These are phyloP conservation scores for Achroia grisella DNA, from an alignment of 1,140 invertebrate genomes.

Conservation along the genomic window DNA sequence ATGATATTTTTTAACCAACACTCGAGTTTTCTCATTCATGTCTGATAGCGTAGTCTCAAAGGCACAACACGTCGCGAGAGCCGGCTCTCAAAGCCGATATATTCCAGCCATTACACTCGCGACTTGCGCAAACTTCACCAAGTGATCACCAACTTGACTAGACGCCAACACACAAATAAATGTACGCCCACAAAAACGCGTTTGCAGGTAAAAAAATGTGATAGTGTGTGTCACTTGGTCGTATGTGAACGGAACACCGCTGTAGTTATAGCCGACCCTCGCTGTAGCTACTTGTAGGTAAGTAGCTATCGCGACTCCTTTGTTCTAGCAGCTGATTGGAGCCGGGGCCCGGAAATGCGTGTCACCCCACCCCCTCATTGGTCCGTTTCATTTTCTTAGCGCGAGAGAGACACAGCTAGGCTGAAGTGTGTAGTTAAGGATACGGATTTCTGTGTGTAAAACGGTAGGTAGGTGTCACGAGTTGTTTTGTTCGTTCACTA, in stretches of 20 bases:
- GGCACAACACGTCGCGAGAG: conserved; percentile 17
- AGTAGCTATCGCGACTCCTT: conserved; percentile 70
- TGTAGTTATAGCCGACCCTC: conserved; percentile 50
- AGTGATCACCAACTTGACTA: conserved; percentile 45
- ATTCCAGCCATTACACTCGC: conserved; percentile 38
- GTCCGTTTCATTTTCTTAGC: conserved; percentile 72
- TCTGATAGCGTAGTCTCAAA: conserved; percentile 24
- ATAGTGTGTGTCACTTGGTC: conserved; percentile 35
- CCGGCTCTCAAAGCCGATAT: conserved; percentile 29
- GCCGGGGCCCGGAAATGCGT: conserved; percentile 70
- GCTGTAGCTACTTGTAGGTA: conserved; percentile 66
- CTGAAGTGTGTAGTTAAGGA: conserved; percentile 64
- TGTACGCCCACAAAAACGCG: conserved; percentile 43
- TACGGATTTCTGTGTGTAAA: conserved; percentile 54
- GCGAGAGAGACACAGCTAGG: conserved; percentile 61
- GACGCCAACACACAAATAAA: conserved; percentile 36
- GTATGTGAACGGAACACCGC: conserved; percentile 42
- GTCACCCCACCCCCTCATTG: conserved; percentile 72
- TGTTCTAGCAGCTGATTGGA: conserved; percentile 74
- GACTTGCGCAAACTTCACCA: conserved; percentile 42
- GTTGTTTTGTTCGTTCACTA: conserved; percentile 40
- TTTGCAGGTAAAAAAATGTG: conserved; percentile 46
- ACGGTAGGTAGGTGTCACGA: conserved; percentile 55
- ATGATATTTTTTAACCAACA: conserved; percentile 4
- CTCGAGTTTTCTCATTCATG: conserved; percentile 15